phyloP scores from a whole-genome alignment of 2,113 vertebrate genomes.

The Mungos mungo region DNA sequence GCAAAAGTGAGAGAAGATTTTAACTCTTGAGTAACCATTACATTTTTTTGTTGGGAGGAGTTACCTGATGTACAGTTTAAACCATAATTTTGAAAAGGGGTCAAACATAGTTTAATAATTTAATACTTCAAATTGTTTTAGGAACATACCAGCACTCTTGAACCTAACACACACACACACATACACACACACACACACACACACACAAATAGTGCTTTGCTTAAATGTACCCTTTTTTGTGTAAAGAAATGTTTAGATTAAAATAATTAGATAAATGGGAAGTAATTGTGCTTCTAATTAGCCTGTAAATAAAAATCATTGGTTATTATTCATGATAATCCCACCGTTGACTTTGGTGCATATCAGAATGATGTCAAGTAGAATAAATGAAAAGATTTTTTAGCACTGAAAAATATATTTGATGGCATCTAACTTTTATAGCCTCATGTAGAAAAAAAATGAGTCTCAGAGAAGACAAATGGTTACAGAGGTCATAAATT shows the following conservation, averaged over 20 bases:
- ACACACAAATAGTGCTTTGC: not conserved
- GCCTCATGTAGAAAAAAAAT: not conserved
- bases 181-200: not conserved
- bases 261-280: not conserved
- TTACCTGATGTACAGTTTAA: not conserved
- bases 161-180: not conserved
- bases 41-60: not conserved
- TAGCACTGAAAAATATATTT: not conserved
- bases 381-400: not conserved
- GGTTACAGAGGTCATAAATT: not conserved
- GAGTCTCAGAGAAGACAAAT: not conserved
- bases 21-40: conserved; percentile 59
- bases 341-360: not conserved
- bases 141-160: not conserved
- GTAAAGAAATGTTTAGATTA: not conserved
- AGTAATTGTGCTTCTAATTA: not conserved
- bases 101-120: not conserved
- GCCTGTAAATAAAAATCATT: not conserved
- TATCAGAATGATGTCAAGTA: not conserved
- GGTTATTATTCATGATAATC: not conserved
- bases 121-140: not conserved
- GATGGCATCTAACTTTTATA: not conserved
- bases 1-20: conserved; percentile 46
- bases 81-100: not conserved
- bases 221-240: not conserved